These are phyloP conservation scores for Sitobion miscanthi DNA, from an alignment of 1,140 invertebrate genomes.

Conservation along the genomic window DNA sequence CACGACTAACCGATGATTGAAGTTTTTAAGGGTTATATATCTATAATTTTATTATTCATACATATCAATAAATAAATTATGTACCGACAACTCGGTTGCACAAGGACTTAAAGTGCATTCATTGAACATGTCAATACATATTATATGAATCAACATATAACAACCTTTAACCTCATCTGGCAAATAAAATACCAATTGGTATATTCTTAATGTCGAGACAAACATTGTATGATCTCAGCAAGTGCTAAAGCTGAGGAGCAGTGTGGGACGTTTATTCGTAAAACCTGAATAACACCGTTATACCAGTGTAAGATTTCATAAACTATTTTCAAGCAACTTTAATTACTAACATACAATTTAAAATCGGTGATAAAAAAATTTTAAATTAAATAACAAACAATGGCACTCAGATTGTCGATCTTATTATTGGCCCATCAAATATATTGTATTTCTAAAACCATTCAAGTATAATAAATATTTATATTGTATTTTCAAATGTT, in stretches of 20 bases:
- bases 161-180: neutral
- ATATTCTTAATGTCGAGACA: neutral
- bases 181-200: neutral
- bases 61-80: neutral
- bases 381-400: neutral
- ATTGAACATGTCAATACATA: neutral
- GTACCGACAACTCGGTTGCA: neutral
- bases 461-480: neutral
- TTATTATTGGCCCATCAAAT: too few species aligned
- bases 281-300: neutral
- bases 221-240: neutral
- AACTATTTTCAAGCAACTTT: neutral
- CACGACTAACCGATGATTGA: neutral
- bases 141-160: neutral
- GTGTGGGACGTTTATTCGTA: neutral
- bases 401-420: neutral
- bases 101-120: too few species aligned
- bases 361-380: neutral
- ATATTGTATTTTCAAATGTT: too few species aligned
- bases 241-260: neutral
- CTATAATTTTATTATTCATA: neutral
- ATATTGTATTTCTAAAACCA: neutral
- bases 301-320: neutral
- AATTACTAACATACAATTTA: neutral
- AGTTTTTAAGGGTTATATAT: neutral